Evolutionary conservation across 2,888 invertebrate species (phyloP).

Genomic region (Cataglyphis altisquamis): DNA sequence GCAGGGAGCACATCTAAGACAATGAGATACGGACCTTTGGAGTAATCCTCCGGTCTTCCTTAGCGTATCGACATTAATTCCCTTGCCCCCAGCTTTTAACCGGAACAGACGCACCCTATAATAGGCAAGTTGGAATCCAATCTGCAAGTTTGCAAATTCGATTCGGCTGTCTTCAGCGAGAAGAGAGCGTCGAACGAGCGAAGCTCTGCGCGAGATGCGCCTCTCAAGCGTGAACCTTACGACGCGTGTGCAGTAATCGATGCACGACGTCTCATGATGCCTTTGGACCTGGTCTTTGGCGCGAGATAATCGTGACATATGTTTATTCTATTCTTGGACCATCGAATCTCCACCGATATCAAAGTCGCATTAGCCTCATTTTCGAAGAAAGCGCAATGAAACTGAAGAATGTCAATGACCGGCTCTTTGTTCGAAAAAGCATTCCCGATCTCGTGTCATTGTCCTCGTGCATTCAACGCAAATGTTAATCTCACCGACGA

Average conservation of each 20-base stretch:
- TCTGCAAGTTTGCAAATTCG: constrained; percentile 87
- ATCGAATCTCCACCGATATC: background rate
- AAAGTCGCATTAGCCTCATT: background rate
- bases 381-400: background rate
- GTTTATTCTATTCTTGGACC: background rate
- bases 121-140: constrained; percentile 87
- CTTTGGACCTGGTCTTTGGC: background rate
- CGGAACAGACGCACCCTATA: constrained; percentile 86
- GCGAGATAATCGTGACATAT: background rate
- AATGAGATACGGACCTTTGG: constrained; percentile 81
- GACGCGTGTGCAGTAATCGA: constrained; percentile 48
- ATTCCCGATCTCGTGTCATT: background rate
- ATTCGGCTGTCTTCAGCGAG: constrained; percentile 83
- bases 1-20: constrained; percentile 79
- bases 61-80: constrained; percentile 86
- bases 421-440: background rate
- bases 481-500: background rate
- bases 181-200: constrained; percentile 74
- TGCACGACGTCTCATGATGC: constrained; percentile 32
- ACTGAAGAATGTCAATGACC: background rate
- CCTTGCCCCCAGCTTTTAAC: constrained; percentile 85
- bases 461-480: background rate
- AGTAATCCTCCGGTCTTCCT: constrained; percentile 85
- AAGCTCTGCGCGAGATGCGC: constrained; percentile 50
- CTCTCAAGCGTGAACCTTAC: constrained; percentile 49